A percentile compares a stretch with the other conserved stretches of the same genome.
These are phyloP conservation scores for Orthonychiurus folsomi DNA, from an alignment of 2,888 invertebrate genomes.

Conservation along the genomic window DNA sequence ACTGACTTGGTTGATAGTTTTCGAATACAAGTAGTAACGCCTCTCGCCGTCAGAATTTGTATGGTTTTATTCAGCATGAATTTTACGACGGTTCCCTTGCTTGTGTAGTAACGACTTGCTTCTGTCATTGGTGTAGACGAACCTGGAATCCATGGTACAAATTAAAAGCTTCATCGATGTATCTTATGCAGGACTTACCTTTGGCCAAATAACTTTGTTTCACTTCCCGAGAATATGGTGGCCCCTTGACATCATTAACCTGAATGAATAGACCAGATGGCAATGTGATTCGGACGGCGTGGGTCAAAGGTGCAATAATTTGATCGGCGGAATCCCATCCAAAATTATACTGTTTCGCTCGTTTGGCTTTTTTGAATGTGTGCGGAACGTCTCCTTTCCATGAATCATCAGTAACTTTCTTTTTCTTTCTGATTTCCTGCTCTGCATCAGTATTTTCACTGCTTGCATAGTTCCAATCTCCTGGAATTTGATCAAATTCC, in stretches of 20 bases:
- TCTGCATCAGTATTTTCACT: conserved; percentile 31
- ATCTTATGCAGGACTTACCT: too few species aligned
- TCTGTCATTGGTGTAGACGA: conserved; percentile 23
- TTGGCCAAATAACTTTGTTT: conserved; percentile 30
- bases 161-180: too few species aligned
- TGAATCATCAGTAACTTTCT: too few species aligned
- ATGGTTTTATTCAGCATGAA: conserved; percentile 28
- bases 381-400: neutral
- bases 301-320: conserved; percentile 22
- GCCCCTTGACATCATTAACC: conserved; percentile 24
- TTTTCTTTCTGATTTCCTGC: too few species aligned
- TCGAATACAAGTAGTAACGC: conserved; percentile 31
- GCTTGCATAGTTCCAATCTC: conserved; percentile 32
- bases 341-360: neutral
- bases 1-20: conserved; percentile 26
- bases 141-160: too few species aligned
- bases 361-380: neutral
- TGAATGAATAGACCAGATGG: conserved; percentile 29
- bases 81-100: conserved; percentile 29
- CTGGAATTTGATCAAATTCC: conserved; percentile 2
- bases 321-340: conserved; percentile 16
- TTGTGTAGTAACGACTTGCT: conserved; percentile 27
- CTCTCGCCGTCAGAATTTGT: conserved; percentile 33
- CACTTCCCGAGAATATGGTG: conserved; percentile 26
- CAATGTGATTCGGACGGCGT: conserved; percentile 26